Evolutionary conservation across 1,140 invertebrate species (phyloP).

Genomic region (Cyphomyrmex costatus): DNA sequence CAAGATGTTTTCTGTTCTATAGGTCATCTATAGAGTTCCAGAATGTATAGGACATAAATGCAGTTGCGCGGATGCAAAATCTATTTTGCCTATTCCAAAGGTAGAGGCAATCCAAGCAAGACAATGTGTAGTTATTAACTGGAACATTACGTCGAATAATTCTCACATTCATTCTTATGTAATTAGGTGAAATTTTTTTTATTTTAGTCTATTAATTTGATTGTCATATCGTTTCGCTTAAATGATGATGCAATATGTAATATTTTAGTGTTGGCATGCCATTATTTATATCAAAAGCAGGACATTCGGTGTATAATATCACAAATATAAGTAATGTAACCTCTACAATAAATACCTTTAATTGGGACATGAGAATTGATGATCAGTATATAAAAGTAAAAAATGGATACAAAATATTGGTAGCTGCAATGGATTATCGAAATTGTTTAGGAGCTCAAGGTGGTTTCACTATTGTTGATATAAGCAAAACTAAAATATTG

Average conservation of each 20-base stretch:
- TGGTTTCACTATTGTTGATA: conserved; percentile 63
- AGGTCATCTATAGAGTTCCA: conserved; percentile 80
- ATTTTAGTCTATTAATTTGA: neutral
- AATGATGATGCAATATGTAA: conserved; percentile 15
- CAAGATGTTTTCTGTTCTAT: conserved; percentile 21
- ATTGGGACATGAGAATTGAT: conserved; percentile 67
- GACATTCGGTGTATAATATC: conserved; percentile 80
- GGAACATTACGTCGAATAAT: conserved; percentile 69
- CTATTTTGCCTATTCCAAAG: conserved; percentile 70
- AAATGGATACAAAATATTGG: conserved; percentile 76
- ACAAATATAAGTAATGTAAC: conserved; percentile 74
- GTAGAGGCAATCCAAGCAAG: conserved; percentile 65
- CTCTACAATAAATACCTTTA: conserved; percentile 66
- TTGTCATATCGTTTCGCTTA: neutral
- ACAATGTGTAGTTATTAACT: conserved; percentile 73
- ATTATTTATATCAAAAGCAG: conserved; percentile 77
- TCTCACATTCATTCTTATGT: conserved; percentile 71
- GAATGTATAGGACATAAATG: conserved; percentile 78
- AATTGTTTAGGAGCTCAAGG: conserved; percentile 77
- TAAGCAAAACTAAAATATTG: neutral
- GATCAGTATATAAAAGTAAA: conserved; percentile 53
- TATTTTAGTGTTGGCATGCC: conserved; percentile 79
- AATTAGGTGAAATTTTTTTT: conserved; percentile 76
- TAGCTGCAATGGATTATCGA: conserved; percentile 74
- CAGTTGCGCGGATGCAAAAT: conserved; percentile 66